Base-by-base conservation (phyloP, 2,888 invertebrate species). In the Hecatera dysodea region DNA sequence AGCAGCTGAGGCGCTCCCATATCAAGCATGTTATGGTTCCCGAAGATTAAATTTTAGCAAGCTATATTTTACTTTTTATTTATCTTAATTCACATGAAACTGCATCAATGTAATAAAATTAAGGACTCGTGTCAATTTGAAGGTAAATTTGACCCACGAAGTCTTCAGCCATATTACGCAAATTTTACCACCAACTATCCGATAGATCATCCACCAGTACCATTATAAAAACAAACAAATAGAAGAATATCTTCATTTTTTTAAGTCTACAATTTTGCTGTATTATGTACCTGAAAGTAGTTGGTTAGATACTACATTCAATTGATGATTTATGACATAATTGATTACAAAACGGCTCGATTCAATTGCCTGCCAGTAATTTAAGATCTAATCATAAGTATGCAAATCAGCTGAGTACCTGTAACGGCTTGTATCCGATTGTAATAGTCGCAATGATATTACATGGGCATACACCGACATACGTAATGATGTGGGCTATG, bases 401-500 rank as follows among this genome's bases (percentile, higher is more conserved):
- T 83, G 78, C 76, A 81, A 85, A 83, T 83, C 67, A 73, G 65
- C 19, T 11, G 42, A 50, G 72, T 81, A 56, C 77, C 56, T 71
- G 53, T 71, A 75, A 80, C 56, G 48, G 42, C 50, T 27, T 44
- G 64, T 76, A 73, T 81, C 83, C 76, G 83, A 71, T 75, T 59
- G 44, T 73, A 56, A 77, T 36, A 67, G 56, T 55, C 52, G 53
- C 29, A 77, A 55, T 72, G 62, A 78, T 67, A 77, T 80, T 76
- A 80, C 71, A 78, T 60, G 60, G 27, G 57, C 27, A n/a, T n/a
- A n/a, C n/a, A 70, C 59, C 56, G 67, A 69, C 50, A 15, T 52
- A 76, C 69, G 64, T 74, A 77, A 80, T 46, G 17, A 65, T 46
- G 66, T 73, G 48, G 66, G 57, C 61, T 61, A 52, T 80, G 63